phyloP scores from a whole-genome alignment of 2,797 vertebrate genomes.

The Pseudochirops corinnae region DNA sequence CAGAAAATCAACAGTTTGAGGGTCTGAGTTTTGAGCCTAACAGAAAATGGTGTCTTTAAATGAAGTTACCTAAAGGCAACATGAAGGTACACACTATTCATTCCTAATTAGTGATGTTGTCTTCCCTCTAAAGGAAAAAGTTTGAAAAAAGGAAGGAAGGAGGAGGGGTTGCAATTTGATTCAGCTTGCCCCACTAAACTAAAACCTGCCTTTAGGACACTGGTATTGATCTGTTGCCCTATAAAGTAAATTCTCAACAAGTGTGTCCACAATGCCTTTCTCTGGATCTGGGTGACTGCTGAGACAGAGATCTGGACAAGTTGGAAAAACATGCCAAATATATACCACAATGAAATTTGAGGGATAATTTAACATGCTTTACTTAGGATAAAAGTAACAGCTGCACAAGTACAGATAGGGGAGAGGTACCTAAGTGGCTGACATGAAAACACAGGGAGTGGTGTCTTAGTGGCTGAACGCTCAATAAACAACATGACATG shows the following conservation, averaged over 20 bases:
- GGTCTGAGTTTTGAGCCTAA: background rate
- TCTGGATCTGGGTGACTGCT: background rate
- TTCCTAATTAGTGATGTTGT: background rate
- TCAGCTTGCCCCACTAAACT: background rate
- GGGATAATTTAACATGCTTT: background rate
- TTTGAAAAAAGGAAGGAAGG: background rate
- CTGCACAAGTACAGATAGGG: background rate
- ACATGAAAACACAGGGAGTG: constrained; percentile 20
- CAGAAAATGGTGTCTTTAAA: background rate
- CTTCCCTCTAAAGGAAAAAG: background rate
- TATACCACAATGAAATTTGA: background rate
- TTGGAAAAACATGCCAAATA: background rate
- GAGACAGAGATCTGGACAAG: background rate
- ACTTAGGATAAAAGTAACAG: background rate
- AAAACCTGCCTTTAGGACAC: background rate
- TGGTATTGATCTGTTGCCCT: background rate
- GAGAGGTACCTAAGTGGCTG: background rate
- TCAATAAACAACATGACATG: background rate
- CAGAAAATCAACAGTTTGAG: background rate
- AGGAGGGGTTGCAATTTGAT: background rate
- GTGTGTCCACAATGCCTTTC: background rate
- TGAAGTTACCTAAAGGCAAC: background rate
- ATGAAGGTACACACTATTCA: background rate
- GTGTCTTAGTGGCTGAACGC: background rate
- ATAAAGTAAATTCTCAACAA: background rate